A percentile compares a stretch with the other conserved stretches of the same genome.
These are phyloP conservation scores for Xiphophorus couchianus DNA, from an alignment of 2,113 vertebrate genomes.

Conservation along the genomic window DNA sequence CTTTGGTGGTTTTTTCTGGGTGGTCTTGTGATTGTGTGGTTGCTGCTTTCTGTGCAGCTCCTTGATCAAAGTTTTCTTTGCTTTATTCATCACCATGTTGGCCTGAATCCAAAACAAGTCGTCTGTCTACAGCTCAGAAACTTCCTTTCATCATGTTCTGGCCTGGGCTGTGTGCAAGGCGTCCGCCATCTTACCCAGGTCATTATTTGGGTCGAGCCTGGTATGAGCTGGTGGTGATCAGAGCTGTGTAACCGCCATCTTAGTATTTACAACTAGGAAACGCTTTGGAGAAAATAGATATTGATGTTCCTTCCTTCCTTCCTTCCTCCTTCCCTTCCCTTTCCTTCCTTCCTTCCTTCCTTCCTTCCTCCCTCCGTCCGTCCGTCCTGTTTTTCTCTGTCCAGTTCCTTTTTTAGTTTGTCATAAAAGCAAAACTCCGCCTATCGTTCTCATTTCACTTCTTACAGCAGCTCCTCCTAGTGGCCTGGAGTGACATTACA, in stretches of 20 bases:
- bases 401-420: too few species aligned
- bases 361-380: too few species aligned
- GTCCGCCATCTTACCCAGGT: neutral
- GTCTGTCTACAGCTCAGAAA: neutral
- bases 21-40: neutral
- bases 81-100: slow-evolving; percentile 15
- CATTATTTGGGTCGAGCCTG: neutral
- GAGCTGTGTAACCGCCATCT: neutral
- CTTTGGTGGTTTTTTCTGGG: neutral
- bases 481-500: too few species aligned
- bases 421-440: too few species aligned
- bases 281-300: neutral
- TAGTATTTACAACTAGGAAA: neutral
- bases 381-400: too few species aligned
- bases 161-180: neutral
- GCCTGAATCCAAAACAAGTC: slow-evolving; percentile 9
- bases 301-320: too few species aligned
- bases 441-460: too few species aligned
- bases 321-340: too few species aligned
- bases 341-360: too few species aligned
- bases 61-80: neutral
- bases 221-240: neutral
- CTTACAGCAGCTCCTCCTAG: too few species aligned
- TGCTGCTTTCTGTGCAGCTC: neutral
- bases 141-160: neutral